Conservation (phyloP, 2,113 vertebrate genomes). For the Tachysurus fulvidraco region DNA sequence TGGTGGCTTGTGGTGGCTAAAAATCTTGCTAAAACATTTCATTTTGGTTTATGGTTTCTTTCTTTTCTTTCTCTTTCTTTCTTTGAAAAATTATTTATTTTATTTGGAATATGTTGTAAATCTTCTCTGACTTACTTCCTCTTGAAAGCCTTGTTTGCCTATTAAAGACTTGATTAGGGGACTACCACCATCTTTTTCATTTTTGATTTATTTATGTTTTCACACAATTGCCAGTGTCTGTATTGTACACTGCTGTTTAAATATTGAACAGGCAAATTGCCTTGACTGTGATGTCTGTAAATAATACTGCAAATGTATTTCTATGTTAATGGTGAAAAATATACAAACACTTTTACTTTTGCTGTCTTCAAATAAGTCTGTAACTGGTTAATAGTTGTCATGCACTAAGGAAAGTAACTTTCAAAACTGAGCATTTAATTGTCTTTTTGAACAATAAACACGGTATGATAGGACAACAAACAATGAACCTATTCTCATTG, state of each 20-base stretch:
- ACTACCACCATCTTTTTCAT: not conserved
- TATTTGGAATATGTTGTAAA: not conserved
- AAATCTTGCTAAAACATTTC: not conserved
- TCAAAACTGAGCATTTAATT: conserved; percentile 46
- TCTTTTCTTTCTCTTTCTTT: too few relatives aligned
- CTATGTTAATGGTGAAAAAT: not conserved
- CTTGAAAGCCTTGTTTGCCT: not conserved
- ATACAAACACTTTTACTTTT: not conserved
- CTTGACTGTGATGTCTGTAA: not conserved
- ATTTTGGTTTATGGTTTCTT: not conserved
- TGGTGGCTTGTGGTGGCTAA: not conserved
- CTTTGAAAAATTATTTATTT: not conserved
- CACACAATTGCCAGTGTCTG: not conserved
- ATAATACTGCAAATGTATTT: not conserved
- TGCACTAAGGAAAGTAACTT: conserved; percentile 25
- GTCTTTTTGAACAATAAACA: conserved; percentile 44
- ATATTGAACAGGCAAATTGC: not conserved
- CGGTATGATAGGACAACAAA: conserved; percentile 41
- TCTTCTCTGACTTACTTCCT: not conserved
- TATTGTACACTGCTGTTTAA: not conserved
- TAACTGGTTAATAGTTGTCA: not conserved
- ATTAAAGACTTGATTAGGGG: not conserved
- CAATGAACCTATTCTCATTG: conserved; percentile 31
- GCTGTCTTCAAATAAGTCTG: not conserved
- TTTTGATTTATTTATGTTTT: not conserved